Conservation (phyloP, 1,140 invertebrate genomes). For the Ylistrum balloti region DNA sequence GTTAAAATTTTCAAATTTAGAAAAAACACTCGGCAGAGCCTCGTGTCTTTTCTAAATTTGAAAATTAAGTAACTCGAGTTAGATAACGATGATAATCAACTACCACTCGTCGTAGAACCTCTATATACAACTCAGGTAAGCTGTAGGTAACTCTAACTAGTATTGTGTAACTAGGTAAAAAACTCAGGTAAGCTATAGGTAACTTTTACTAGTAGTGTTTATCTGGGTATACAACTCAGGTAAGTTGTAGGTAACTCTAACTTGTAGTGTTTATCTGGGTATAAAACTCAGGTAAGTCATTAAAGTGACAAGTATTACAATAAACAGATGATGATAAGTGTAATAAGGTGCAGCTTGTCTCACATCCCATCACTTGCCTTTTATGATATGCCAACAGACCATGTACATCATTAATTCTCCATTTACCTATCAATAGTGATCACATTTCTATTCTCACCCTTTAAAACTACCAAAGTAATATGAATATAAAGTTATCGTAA, state of each 20-base stretch:
- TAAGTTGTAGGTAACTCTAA: neutral
- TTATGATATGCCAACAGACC: neutral
- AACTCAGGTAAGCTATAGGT: too few species aligned
- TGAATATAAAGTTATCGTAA: neutral
- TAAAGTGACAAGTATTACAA: neutral
- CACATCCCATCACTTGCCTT: neutral
- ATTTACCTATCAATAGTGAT: neutral
- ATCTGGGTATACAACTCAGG: too few species aligned
- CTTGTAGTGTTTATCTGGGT: neutral
- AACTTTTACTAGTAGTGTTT: too few species aligned
- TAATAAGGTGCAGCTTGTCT: neutral
- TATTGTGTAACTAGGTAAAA: too few species aligned
- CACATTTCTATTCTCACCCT: neutral
- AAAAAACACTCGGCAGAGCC: too few species aligned
- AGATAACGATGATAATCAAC: too few species aligned
- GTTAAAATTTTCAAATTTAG: too few species aligned
- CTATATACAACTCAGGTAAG: too few species aligned
- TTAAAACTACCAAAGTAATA: neutral
- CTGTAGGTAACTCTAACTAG: too few species aligned
- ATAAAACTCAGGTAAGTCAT: neutral
- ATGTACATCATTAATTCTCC: neutral
- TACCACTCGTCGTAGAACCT: too few species aligned
- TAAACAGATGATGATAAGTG: neutral
- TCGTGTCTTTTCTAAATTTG: too few species aligned
- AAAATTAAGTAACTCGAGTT: too few species aligned